phyloP scores from a whole-genome alignment of 2,113 vertebrate species.

The Burhinus oedicnemus region DNA sequence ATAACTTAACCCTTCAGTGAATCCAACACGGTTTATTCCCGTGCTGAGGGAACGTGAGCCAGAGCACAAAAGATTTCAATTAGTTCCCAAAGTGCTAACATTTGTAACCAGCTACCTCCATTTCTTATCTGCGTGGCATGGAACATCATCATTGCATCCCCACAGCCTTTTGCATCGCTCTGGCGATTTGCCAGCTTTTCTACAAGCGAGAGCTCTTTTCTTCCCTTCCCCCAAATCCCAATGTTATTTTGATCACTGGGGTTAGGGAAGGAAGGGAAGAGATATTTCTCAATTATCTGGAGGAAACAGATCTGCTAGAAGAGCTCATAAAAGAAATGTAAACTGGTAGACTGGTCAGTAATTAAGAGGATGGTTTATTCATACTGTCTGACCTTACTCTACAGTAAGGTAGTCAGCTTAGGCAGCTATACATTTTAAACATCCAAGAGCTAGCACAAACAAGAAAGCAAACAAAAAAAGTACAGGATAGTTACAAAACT shows the following conservation, averaged over 20 bases:
- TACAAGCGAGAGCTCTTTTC: background rate
- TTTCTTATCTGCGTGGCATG: background rate
- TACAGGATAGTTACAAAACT: background rate
- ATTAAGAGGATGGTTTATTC: conserved; percentile 42
- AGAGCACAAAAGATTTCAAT: background rate
- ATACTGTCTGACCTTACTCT: conserved; percentile 20
- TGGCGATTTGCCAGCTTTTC: background rate
- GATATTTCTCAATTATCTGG: conserved; percentile 50
- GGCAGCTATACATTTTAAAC: background rate
- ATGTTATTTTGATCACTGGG: background rate
- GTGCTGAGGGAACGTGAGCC: background rate
- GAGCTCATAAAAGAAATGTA: conserved; percentile 32
- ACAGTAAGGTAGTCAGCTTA: background rate
- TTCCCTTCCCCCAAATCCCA: background rate
- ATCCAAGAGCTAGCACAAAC: background rate
- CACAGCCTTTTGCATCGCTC: background rate
- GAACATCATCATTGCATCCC: background rate
- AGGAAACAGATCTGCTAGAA: conserved; percentile 56
- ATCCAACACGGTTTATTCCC: background rate
- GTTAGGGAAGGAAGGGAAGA: conserved; percentile 52
- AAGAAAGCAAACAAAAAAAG: background rate
- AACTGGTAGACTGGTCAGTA: background rate
- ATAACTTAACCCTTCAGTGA: conserved; percentile 50
- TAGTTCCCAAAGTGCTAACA: background rate
- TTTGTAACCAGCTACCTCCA: background rate